Conservation (phyloP, 2,888 invertebrate species). For the Patella ulyssiponensis region DNA sequence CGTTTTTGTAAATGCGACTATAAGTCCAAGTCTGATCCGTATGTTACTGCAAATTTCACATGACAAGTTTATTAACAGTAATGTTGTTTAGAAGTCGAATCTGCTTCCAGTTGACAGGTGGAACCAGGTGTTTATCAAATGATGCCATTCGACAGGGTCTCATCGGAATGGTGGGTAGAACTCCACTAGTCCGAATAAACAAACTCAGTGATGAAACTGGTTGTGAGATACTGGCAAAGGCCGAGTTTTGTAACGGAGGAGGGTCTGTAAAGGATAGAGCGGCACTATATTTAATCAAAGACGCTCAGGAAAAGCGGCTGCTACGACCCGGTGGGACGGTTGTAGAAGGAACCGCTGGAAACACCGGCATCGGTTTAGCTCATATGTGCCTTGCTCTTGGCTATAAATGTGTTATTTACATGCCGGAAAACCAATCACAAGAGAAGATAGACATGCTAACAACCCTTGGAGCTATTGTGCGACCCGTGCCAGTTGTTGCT, state of each 20-base stretch:
- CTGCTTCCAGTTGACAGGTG: background rate
- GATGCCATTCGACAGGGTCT: constrained; percentile 60
- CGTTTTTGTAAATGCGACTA: too few relatives aligned
- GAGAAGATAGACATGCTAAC: constrained; percentile 69
- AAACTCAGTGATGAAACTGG: constrained; percentile 69
- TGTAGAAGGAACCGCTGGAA: constrained; percentile 72
- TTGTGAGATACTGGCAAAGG: constrained; percentile 71
- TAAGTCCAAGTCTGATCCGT: too few relatives aligned
- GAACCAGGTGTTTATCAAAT: constrained; percentile 31
- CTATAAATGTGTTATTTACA: constrained; percentile 71
- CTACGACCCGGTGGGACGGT: constrained; percentile 69
- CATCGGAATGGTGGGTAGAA: constrained; percentile 68
- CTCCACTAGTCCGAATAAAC: constrained; percentile 67
- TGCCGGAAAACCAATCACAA: constrained; percentile 71
- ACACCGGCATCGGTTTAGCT: constrained; percentile 72
- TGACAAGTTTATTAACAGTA: too few relatives aligned
- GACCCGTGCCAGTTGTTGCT: constrained; percentile 68
- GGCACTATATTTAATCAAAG: constrained; percentile 68
- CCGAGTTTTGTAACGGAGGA: constrained; percentile 72
- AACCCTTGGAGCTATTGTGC: constrained; percentile 68
- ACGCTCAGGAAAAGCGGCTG: constrained; percentile 66
- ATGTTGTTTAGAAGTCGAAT: too few relatives aligned
- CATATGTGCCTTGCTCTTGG: constrained; percentile 71
- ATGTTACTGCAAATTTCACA: too few relatives aligned
- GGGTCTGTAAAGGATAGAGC: constrained; percentile 72